Evolutionary conservation across 2,888 invertebrate genomes (phyloP).

Genomic region (Lasioglossum lativentre): DNA sequence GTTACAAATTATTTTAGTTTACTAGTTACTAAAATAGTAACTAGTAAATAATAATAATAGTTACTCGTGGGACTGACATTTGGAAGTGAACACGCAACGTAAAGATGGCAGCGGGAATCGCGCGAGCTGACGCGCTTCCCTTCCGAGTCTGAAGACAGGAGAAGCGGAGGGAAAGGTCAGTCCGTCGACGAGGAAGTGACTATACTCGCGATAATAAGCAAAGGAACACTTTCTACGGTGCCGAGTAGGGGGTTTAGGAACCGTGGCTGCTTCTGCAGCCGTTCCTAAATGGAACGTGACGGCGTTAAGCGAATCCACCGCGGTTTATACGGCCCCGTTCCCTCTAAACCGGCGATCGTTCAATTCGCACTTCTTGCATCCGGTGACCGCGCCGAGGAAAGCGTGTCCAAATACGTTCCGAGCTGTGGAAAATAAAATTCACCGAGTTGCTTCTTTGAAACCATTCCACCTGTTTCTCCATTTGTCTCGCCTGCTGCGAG

Average conservation of each 20-base stretch:
- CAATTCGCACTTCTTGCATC: conserved; percentile 43
- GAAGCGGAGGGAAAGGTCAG: conserved; percentile 80
- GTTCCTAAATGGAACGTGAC: conserved; percentile 76
- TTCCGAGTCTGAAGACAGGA: conserved; percentile 40
- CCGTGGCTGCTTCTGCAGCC: conserved; percentile 42
- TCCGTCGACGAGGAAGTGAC: conserved; percentile 77
- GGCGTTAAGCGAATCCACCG: conserved; percentile 68
- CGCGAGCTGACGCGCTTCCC: not conserved
- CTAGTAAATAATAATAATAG: too few species aligned
- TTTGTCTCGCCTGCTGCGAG: not conserved
- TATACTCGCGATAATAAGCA: conserved; percentile 71
- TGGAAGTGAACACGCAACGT: not conserved
- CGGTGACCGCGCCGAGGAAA: conserved; percentile 56
- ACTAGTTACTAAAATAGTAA: too few species aligned
- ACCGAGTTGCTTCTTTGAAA: not conserved
- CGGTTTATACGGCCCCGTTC: conserved; percentile 47
- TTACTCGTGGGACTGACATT: too few species aligned
- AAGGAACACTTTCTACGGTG: conserved; percentile 75
- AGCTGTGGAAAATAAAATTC: conserved; percentile 43
- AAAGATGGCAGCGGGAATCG: conserved; percentile 30
- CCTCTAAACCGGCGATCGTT: conserved; percentile 35
- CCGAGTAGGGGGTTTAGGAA: conserved; percentile 29
- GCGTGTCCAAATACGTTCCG: conserved; percentile 61
- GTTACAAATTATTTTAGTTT: too few species aligned
- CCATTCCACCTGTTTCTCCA: not conserved